Conservation (phyloP, 2,797 vertebrate genomes). For the Glyptemys insculpta region DNA sequence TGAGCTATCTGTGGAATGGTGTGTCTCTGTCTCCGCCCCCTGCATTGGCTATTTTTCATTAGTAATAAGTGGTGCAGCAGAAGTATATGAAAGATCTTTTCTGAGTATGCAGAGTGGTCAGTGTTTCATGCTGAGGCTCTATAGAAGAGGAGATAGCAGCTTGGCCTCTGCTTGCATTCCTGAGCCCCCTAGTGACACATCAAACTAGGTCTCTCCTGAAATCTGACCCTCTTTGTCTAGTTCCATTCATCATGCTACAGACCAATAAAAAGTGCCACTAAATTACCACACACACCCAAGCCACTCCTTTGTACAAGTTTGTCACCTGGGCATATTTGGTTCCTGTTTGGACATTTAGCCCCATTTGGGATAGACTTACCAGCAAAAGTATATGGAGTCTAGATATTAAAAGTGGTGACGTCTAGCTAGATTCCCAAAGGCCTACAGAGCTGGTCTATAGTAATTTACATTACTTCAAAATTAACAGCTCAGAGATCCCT, state of each 20-base stretch:
- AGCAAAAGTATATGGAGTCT: background rate
- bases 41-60: background rate
- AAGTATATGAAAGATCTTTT: background rate
- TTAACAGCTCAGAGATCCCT: constrained; percentile 31
- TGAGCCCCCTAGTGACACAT: background rate
- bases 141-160: background rate
- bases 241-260: background rate
- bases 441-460: constrained; percentile 9
- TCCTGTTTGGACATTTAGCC: background rate
- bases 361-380: constrained; percentile 35
- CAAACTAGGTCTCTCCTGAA: background rate
- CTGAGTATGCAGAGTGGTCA: background rate
- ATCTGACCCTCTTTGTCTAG: background rate
- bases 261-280: background rate
- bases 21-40: background rate
- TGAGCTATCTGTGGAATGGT: background rate
- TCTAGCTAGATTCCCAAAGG: constrained; percentile 24
- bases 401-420: constrained; percentile 4
- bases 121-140: background rate
- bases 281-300: constrained; percentile 13
- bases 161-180: background rate
- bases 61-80: background rate
- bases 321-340: background rate
- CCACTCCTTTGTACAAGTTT: background rate
- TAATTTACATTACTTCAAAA: constrained; percentile 65